These are phyloP conservation scores for zebrafish (Danio rerio) DNA, from an alignment of 2,113 vertebrate species.

Conservation along the genomic window DNA sequence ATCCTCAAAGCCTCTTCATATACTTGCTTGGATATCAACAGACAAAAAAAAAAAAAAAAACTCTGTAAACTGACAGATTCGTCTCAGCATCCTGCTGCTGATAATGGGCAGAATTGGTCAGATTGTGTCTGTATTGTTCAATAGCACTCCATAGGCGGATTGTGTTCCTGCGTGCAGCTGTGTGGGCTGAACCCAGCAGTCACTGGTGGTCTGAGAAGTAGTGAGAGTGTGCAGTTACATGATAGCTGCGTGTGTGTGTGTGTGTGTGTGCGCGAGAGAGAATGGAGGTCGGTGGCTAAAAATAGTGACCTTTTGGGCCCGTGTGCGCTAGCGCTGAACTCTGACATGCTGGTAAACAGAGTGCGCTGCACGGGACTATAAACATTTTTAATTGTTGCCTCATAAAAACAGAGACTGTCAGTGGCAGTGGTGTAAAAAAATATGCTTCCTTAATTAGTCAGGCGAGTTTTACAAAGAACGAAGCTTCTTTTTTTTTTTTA, in stretches of 20 bases:
- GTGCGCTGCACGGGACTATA: constrained; percentile 54
- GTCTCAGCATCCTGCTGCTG: background rate
- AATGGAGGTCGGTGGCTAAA: constrained; percentile 58
- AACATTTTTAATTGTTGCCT: constrained; percentile 69
- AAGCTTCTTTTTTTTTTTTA: constrained; percentile 16
- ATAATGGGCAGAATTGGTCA: constrained; percentile 17
- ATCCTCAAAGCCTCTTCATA: constrained; percentile 7
- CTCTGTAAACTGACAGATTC: background rate
- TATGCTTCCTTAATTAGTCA: constrained; percentile 59
- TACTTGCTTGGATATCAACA: background rate
- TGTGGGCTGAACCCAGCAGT: constrained; percentile 5
- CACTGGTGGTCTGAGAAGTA: constrained; percentile 25
- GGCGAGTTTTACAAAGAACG: constrained; percentile 56
- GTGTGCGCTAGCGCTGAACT: constrained; percentile 55
- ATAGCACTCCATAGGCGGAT: background rate
- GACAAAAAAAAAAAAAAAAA: constrained; percentile 6
- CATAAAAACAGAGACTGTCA: constrained; percentile 54
- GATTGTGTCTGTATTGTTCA: constrained; percentile 34
- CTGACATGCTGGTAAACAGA: constrained; percentile 68
- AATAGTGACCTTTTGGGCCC: constrained; percentile 65
- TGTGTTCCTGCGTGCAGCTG: constrained; percentile 20
- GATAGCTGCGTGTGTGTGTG: constrained; percentile 20
- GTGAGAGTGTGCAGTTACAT: constrained; percentile 24
- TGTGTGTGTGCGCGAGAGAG: constrained; percentile 14
- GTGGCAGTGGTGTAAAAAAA: constrained; percentile 41